These are phyloP conservation scores for Tetragonula clypearis DNA, from an alignment of 1,140 invertebrate species.

Conservation along the genomic window DNA sequence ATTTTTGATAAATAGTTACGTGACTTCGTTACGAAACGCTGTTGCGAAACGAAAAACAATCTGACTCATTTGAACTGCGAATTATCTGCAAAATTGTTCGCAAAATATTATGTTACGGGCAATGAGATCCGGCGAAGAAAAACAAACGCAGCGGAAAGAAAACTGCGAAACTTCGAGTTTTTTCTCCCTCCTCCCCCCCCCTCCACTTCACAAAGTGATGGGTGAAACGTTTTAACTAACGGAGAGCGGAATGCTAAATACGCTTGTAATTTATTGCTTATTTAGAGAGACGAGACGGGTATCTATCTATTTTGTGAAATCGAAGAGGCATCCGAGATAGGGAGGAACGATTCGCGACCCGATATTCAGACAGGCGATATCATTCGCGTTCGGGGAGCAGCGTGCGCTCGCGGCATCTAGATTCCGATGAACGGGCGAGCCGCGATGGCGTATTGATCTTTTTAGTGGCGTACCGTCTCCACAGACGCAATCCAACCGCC, in stretches of 20 bases:
- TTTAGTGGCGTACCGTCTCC: constrained; percentile 79
- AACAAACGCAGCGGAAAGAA: too few relatives aligned
- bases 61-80: too few relatives aligned
- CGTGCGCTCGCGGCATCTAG: constrained; percentile 75
- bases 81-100: too few relatives aligned
- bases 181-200: too few relatives aligned
- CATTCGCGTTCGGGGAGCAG: constrained; percentile 17
- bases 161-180: too few relatives aligned
- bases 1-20: too few relatives aligned
- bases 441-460: constrained; percentile 82
- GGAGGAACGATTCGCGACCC: not conserved
- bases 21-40: too few relatives aligned
- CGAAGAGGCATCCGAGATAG: not conserved
- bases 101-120: too few relatives aligned
- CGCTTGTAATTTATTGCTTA: not conserved
- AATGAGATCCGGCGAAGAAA: too few relatives aligned
- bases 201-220: too few relatives aligned
- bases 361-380: constrained; percentile 18
- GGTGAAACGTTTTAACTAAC: too few relatives aligned
- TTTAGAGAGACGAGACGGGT: not conserved
- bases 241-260: not conserved
- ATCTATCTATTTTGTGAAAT: not conserved
- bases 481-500: constrained; percentile 78
- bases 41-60: too few relatives aligned
- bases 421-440: constrained; percentile 74